Base-by-base conservation (phyloP, 2,888 invertebrate genomes). In the Drosophila recens region DNA sequence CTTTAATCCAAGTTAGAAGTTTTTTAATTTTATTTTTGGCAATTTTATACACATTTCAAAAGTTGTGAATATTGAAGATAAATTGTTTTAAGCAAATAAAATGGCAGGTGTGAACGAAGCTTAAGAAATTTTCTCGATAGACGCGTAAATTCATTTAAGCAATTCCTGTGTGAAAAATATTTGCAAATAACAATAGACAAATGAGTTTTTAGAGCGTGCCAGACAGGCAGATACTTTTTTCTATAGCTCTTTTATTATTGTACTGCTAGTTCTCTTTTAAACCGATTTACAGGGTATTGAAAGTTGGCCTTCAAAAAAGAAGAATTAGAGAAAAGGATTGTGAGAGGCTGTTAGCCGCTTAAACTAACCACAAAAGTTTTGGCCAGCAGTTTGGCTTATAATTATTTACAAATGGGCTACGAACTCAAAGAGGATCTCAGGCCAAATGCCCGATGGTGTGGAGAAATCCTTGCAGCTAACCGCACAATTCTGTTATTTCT, bases 401-500 rank as follows among this genome's bases (percentile, higher is more conserved):
- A 78, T 78, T 78, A 80, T 80, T 72, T 80, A 66, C 78, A 72
- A 81, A 78, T 78, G 75, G 72, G 30, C 65, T 67, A 56, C 52
- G 49, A 23, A 64, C 40, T 52, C 57, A 68, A 70, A 43, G 58
- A 54, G 42, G 23, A 43, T 38, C 33, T 23, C 33, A 11, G 27
- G 13, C 48, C 36, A 38, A 11, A 15, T 1, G 48, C 27, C 36
- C 30, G 20, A 34, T 46, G 52, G 10, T 17, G 9, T 43, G 48
- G 38, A 30, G 23, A 80, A 85, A 76, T 88, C 84, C 84, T 73
- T 64, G 62, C 72, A 70, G 71, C 67, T 45, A 80, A 80, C 89
- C 88, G 74, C 86, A 89, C 70, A 75, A 75, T 84, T 87, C 85
- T 79, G 82, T 89, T 89, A 79, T 89, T 87, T 75, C 36, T 82